Evolutionary conservation across 2,797 vertebrate genomes (phyloP).

Genomic region (Sebastes goodei): DNA sequence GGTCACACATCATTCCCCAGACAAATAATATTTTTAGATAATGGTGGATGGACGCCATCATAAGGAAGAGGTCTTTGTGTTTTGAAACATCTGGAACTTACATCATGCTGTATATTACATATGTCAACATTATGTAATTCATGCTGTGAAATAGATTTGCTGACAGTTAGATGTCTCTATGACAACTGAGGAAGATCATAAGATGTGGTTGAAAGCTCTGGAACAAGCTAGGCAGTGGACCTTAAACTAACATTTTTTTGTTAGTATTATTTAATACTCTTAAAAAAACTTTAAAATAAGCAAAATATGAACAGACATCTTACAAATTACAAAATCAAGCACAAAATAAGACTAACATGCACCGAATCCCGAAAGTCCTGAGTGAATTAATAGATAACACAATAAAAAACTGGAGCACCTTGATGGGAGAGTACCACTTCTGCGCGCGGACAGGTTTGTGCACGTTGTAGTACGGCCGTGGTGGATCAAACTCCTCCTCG

Average conservation of each 20-base stretch:
- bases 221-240: not conserved
- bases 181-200: not conserved
- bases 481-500: conserved; percentile 87
- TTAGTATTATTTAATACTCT: not conserved
- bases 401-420: conserved; percentile 79
- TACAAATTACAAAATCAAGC: not conserved
- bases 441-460: conserved; percentile 79
- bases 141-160: not conserved
- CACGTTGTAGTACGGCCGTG: conserved; percentile 82
- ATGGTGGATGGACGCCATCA: not conserved
- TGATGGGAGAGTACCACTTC: conserved; percentile 98
- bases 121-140: not conserved
- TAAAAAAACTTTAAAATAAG: not conserved
- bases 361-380: not conserved
- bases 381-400: not conserved
- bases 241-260: not conserved
- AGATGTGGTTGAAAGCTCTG: not conserved
- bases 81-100: conserved; percentile 20
- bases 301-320: not conserved
- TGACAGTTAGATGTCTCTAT: not conserved
- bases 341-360: not conserved
- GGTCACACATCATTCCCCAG: conserved; percentile 28
- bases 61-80: not conserved
- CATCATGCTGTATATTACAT: not conserved
- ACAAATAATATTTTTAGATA: conserved; percentile 1